These are phyloP conservation scores for Callimorpha dominula DNA, from an alignment of 2,888 invertebrate genomes.

Conservation along the genomic window DNA sequence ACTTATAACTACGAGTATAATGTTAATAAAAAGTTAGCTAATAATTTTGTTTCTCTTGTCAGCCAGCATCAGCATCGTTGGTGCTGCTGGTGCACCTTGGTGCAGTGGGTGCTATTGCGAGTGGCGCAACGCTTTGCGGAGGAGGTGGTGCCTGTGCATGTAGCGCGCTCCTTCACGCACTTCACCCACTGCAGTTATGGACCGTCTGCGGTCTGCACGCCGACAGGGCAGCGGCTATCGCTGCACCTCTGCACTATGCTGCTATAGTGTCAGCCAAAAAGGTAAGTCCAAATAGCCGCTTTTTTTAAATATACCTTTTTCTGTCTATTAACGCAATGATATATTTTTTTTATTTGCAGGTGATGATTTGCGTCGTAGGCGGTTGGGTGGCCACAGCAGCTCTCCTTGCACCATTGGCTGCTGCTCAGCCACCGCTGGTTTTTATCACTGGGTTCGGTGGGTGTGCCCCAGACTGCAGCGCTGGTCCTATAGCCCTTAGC, in stretches of 20 bases:
- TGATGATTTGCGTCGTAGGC: conserved; percentile 88
- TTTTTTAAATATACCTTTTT: not conserved
- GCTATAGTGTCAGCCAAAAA: conserved; percentile 91
- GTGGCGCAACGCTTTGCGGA: conserved; percentile 90
- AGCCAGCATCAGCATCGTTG: conserved; percentile 90
- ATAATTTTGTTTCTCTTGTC: conserved; percentile 54
- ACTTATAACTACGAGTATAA: no score
- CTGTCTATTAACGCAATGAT: not conserved
- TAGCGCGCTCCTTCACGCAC: conserved; percentile 89
- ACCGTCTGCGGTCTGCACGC: conserved; percentile 93
- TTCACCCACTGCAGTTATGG: conserved; percentile 92
- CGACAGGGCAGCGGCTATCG: conserved; percentile 93
- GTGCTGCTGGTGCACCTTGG: conserved; percentile 91
- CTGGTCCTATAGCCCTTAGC: conserved; percentile 86
- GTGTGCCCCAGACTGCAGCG: conserved; percentile 90
- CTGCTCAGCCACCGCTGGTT: conserved; percentile 82
- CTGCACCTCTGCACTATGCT: conserved; percentile 92
- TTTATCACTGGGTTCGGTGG: conserved; percentile 85
- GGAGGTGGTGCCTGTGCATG: conserved; percentile 89
- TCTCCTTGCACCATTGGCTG: conserved; percentile 88
- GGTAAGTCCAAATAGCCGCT: conserved; percentile 64
- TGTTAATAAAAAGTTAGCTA: not conserved
- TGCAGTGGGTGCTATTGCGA: conserved; percentile 89
- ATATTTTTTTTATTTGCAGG: conserved; percentile 66
- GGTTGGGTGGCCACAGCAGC: conserved; percentile 90